Evolutionary conservation across 1,140 invertebrate species (phyloP).

Genomic region (Caerostris darwini): DNA sequence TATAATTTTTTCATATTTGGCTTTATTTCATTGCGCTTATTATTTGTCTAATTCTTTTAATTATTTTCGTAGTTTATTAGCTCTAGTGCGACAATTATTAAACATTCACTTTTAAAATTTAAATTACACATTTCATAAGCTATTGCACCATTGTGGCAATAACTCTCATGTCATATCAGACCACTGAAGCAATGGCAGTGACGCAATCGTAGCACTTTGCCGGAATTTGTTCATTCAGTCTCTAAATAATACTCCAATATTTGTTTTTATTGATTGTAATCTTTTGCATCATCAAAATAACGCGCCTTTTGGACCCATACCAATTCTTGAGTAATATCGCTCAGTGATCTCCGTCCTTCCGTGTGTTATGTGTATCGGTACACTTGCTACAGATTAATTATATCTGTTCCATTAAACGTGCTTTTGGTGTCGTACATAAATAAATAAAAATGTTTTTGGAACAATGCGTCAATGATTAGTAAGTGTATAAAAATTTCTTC

Average conservation of each 20-base stretch:
- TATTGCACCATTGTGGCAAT: background rate
- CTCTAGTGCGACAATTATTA: too few relatives aligned
- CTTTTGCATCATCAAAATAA: background rate
- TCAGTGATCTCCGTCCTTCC: background rate
- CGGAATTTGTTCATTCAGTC: slow-evolving; percentile 5
- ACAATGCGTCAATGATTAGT: background rate
- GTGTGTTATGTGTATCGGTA: background rate
- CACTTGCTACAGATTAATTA: background rate
- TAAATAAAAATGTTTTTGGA: background rate
- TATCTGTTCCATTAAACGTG: background rate
- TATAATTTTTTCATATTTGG: too few relatives aligned
- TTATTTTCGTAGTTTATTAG: too few relatives aligned
- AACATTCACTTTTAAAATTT: too few relatives aligned
- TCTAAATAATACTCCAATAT: background rate
- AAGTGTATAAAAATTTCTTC: background rate
- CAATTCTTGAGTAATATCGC: background rate
- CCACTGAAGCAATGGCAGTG: background rate
- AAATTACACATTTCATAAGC: too few relatives aligned
- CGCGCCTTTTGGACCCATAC: background rate
- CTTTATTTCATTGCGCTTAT: too few relatives aligned
- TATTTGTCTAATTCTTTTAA: too few relatives aligned
- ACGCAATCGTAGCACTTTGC: slow-evolving; percentile 15
- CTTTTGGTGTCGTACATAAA: background rate
- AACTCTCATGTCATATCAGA: background rate
- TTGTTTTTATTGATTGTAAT: background rate